Conservation (phyloP, 2,797 vertebrate species). For the Diplodus sargus region DNA sequence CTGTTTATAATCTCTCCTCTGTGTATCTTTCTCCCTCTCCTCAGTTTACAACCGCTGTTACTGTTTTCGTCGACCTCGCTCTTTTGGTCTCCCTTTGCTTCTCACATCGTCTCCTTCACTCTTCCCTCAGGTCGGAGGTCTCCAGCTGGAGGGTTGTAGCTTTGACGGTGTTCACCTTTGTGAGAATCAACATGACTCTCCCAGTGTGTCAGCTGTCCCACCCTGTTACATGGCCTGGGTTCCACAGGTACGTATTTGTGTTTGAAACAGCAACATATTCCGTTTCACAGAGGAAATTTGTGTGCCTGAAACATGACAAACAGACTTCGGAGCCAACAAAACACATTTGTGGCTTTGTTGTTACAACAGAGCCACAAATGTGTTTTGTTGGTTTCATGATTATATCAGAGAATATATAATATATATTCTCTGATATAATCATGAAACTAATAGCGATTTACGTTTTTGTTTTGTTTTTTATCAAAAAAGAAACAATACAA, state of each 20-base stretch:
- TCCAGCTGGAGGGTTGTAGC: conserved; percentile 94
- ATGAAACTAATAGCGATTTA: not conserved
- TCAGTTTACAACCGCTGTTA: not conserved
- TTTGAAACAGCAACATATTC: not conserved
- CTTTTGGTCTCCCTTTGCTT: not conserved
- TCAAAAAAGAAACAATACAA: not conserved
- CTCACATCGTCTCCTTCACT: conserved; percentile 37
- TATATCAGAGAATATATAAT: no score
- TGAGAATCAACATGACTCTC: conserved; percentile 94
- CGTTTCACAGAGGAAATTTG: not conserved
- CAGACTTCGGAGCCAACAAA: not conserved
- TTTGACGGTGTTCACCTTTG: conserved; percentile 93
- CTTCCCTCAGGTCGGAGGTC: conserved; percentile 88
- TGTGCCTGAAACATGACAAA: not conserved
- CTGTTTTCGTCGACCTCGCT: no score
- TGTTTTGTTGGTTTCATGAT: no score
- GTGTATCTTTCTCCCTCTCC: not conserved
- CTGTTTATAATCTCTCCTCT: not conserved
- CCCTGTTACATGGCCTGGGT: conserved; percentile 97
- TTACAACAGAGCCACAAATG: no score
- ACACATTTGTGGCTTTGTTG: not conserved
- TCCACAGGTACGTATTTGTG: conserved; percentile 86
- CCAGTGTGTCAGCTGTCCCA: conserved; percentile 92
- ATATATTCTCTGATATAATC: not conserved
- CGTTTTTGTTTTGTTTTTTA: no score